Evolutionary conservation across 1,140 invertebrate species (phyloP).

Genomic region (Drosophila subobscura): DNA sequence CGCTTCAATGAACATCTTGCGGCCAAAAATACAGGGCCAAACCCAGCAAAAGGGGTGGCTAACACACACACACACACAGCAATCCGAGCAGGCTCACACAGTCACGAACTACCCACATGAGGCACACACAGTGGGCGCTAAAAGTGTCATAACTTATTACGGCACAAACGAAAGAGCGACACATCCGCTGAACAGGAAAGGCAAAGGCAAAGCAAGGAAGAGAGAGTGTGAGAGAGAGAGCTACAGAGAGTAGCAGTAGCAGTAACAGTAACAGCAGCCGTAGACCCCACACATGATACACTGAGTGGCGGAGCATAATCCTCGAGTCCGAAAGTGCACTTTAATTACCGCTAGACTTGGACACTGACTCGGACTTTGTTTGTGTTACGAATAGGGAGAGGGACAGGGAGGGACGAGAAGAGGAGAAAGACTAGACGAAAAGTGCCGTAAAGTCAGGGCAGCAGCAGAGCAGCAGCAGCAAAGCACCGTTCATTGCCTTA

Average conservation of each 20-base stretch:
- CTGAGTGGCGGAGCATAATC: slow-evolving; percentile 37
- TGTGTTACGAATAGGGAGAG: no score
- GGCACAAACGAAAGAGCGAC: slow-evolving; percentile 58
- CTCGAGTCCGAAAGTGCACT: slow-evolving; percentile 57
- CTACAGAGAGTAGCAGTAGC: slow-evolving; percentile 15
- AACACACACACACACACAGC: slow-evolving; percentile 16
- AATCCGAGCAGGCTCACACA: neutral
- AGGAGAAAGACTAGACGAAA: neutral
- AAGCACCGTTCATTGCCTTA: slow-evolving; percentile 52
- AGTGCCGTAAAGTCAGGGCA: slow-evolving; percentile 16
- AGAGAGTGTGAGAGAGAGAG: neutral
- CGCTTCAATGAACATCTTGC: slow-evolving; percentile 76
- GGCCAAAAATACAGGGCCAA: slow-evolving; percentile 24
- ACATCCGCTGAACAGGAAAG: slow-evolving; percentile 57
- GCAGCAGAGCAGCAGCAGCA: neutral
- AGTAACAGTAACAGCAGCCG: slow-evolving; percentile 14
- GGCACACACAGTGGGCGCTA: slow-evolving; percentile 57
- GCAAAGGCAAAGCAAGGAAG: neutral
- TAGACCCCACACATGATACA: no score
- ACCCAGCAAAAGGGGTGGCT: slow-evolving; percentile 55
- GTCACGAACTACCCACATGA: slow-evolving; percentile 10
- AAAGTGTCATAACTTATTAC: slow-evolving; percentile 78
- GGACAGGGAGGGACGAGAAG: neutral
- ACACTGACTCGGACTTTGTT: neutral
- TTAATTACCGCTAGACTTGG: slow-evolving; percentile 58